Percentiles rank a stretch among this genome's conserved stretches.
phyloP scores from a whole-genome alignment of 2,888 invertebrate genomes.

The Netelia inedita region DNA sequence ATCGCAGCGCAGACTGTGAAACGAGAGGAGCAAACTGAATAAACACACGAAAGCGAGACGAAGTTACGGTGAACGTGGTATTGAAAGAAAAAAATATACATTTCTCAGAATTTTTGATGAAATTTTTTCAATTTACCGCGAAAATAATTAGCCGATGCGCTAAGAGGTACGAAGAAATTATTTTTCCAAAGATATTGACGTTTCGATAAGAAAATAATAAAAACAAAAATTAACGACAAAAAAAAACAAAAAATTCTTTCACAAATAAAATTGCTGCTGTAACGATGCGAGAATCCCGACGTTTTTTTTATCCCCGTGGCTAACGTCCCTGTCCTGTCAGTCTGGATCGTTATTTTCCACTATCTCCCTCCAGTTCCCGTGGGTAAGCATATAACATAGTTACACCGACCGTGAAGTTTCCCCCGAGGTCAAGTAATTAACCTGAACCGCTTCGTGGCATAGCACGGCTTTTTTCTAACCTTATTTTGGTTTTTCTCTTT shows the following conservation, averaged over 20 bases:
- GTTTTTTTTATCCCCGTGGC: conserved; percentile 6
- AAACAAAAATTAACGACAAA: no score
- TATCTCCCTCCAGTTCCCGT: background rate
- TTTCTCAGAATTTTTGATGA: no score
- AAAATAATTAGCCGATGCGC: no score
- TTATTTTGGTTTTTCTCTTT: conserved; percentile 20
- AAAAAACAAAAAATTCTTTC: no score
- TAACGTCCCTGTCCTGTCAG: no score
- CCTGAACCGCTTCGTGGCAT: conserved; percentile 59
- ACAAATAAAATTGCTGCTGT: no score
- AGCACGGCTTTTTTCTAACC: conserved; percentile 17
- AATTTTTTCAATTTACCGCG: no score
- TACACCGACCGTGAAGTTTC: conserved; percentile 49
- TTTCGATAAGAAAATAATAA: no score
- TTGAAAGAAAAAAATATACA: no score
- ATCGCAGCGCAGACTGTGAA: conserved; percentile 17
- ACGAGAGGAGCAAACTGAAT: conserved; percentile 42
- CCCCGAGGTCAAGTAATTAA: conserved; percentile 63
- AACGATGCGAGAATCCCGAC: no score
- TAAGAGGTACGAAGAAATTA: no score
- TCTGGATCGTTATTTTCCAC: background rate
- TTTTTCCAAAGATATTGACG: no score
- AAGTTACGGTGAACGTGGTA: background rate
- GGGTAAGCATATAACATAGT: conserved; percentile 31
- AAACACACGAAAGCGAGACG: conserved; percentile 29